Percentiles rank a stretch among this genome's conserved stretches.
Conservation (phyloP, 2,888 invertebrate species). For the Bimastos eiseni region DNA sequence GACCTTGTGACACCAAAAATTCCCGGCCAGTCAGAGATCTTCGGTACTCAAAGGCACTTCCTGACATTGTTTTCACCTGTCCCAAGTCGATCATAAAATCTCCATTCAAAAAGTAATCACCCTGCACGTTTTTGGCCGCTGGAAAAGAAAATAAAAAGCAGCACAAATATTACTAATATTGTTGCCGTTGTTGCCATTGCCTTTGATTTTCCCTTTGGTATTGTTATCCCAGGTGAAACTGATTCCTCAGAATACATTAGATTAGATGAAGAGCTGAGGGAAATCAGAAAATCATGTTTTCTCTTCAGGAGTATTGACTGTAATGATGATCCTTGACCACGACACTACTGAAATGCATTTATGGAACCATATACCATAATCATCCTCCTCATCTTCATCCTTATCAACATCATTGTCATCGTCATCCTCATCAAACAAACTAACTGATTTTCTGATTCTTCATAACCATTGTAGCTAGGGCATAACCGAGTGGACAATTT, state of each 20-base stretch:
- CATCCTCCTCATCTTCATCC: background rate
- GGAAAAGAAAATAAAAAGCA: background rate
- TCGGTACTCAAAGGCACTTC: constrained; percentile 13
- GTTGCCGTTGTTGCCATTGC: background rate
- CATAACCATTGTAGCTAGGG: no score
- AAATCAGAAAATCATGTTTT: background rate
- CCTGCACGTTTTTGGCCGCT: background rate
- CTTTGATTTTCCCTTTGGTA: background rate
- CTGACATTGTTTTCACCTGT: background rate
- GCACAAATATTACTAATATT: background rate
- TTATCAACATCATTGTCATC: background rate
- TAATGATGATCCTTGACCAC: background rate
- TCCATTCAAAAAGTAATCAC: constrained; percentile 17
- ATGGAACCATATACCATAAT: background rate
- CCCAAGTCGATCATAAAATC: constrained; percentile 5
- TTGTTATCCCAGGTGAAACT: background rate
- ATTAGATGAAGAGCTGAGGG: background rate
- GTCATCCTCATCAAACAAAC: no score
- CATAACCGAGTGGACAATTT: no score
- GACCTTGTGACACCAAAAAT: background rate
- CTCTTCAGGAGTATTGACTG: background rate
- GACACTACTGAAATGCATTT: background rate
- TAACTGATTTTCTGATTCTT: no score
- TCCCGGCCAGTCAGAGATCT: background rate
- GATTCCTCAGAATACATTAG: background rate